These are phyloP conservation scores for Xestobium rufovillosum DNA, from an alignment of 2,888 invertebrate genomes.

Conservation along the genomic window DNA sequence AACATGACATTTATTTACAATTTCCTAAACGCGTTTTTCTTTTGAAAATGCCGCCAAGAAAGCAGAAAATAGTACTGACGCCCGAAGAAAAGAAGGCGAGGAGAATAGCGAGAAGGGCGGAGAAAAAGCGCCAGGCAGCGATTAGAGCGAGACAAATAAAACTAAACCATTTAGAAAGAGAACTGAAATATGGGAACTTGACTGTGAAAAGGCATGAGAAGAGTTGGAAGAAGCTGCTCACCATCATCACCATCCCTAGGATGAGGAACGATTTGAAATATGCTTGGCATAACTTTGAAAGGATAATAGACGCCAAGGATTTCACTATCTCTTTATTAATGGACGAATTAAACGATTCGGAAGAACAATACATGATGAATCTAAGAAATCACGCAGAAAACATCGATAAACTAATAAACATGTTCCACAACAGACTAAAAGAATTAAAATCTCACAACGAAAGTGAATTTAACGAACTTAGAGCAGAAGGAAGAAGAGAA, in stretches of 20 bases:
- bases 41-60: constrained; percentile 19
- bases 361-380: constrained; percentile 41
- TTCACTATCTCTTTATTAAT: constrained; percentile 40
- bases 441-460: constrained; percentile 34
- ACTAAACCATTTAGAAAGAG: constrained; percentile 36
- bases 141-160: constrained; percentile 31
- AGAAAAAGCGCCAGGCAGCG: constrained; percentile 27
- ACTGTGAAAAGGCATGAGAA: constrained; percentile 35
- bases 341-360: constrained; percentile 39
- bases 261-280: constrained; percentile 40
- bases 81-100: constrained; percentile 27
- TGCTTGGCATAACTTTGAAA: constrained; percentile 43
- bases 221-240: constrained; percentile 41
- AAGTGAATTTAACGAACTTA: constrained; percentile 29
- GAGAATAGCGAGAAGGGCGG: constrained; percentile 26
- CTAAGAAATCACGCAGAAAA: constrained; percentile 37
- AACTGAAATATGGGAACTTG: constrained; percentile 37
- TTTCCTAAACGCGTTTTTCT: too few relatives aligned
- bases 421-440: constrained; percentile 35
- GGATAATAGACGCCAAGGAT: constrained; percentile 43
- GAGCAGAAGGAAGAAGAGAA: constrained; percentile 41
- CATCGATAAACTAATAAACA: constrained; percentile 37
- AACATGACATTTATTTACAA: too few relatives aligned
- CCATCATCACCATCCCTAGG: constrained; percentile 38
- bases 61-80: constrained; percentile 22